Evolutionary conservation across 1,140 invertebrate genomes (phyloP), one percentile per base, ranked within the genome.

Genomic region (Panagrolaimus sp.): DNA sequence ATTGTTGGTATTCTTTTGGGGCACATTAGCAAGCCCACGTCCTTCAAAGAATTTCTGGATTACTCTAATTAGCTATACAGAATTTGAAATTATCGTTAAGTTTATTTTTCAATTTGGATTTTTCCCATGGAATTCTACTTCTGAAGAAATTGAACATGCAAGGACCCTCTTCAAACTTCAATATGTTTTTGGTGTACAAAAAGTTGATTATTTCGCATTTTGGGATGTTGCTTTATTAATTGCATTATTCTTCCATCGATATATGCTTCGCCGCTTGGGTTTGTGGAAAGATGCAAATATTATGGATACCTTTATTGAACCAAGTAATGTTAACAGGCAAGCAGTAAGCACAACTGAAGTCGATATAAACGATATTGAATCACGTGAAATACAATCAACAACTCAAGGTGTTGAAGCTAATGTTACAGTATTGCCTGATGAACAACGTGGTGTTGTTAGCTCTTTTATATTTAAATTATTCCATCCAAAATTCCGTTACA

Each of bases 1-100:
- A 0, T 84, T 98, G 1, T 92, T 95, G 91, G 91, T 96, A 9
- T 95, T 98, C 81, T 86, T 96, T 1, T 98, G 95, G 95, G 95
- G 93, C 9, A 93, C 93, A n/a, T 83, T 98, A 0, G 93, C 91
- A 0, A 90, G 97, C 72, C 95, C 95, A 0, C 85, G 93, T 72
- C 94, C 95, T 0, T 91, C 92, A 0, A 97, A 96, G 85, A 92
- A 90, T 0, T 98, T 97, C 83, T 98, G 95, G 95, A 90, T 97
- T 66, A 92, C 92, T 0, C 86, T 96, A 27, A 98, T 98, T 73
- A 94, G 93, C 0, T 98, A 98, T 77, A 74, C 72, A 3, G 72
- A 74, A 88, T 91, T 92, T 1, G 90, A 96, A 69, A 92, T 98
- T 1, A 88, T 98, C 4, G 88, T 96, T 69, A 98, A 98, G 85